Evolutionary conservation across 2,888 invertebrate genomes (phyloP).

Genomic region (Chrysina gloriosa): DNA sequence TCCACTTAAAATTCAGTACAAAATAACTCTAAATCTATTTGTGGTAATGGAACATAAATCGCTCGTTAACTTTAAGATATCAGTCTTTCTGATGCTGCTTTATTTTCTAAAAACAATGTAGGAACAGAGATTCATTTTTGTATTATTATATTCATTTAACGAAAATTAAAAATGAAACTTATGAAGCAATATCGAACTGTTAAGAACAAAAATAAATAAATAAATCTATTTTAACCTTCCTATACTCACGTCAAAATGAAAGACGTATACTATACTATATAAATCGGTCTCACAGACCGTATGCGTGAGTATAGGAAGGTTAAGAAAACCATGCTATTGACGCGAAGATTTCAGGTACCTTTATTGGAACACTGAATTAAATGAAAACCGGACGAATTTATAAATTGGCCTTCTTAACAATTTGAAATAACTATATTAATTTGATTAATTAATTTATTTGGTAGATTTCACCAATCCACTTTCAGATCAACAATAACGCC

Average conservation of each 20-base stretch:
- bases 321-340: no score
- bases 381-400: neutral
- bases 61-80: constrained; percentile 36
- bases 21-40: constrained; percentile 30
- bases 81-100: constrained; percentile 46
- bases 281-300: no score
- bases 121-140: constrained; percentile 49
- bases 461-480: no score
- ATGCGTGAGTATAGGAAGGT: no score
- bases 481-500: no score
- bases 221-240: neutral
- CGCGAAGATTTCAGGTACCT: constrained; percentile 34
- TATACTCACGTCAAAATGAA: neutral
- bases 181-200: constrained; percentile 19
- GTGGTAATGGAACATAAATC: constrained; percentile 42
- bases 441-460: no score
- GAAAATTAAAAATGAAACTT: constrained; percentile 20
- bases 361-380: constrained; percentile 7
- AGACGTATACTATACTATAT: no score
- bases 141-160: constrained; percentile 37
- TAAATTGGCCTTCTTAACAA: constrained; percentile 6
- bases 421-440: constrained; percentile 26
- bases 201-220: constrained; percentile 20
- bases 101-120: constrained; percentile 41
- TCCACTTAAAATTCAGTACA: constrained; percentile 38